Base-by-base conservation (phyloP, 2,888 invertebrate genomes). In the Zele albiditarsus region DNA sequence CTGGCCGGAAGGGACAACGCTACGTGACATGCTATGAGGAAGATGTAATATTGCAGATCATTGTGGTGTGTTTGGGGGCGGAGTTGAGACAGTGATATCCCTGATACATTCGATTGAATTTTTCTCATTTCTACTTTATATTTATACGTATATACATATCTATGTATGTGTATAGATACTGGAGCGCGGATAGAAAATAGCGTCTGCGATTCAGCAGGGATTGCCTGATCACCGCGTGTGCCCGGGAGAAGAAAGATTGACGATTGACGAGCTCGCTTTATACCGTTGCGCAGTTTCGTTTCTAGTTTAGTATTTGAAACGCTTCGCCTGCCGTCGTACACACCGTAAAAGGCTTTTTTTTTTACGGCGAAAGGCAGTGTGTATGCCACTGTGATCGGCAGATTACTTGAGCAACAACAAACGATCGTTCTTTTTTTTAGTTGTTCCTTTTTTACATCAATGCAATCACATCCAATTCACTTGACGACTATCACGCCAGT, bases 391-490 rank as follows among this genome's bases (percentile, higher is more conserved):
- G 49, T 42, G 42, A 66, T 46, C 46, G 66, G 20, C 46, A 38
- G 31, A 66, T 33, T 38, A 71, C 33, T 53, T 58, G 33, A 60
- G 57, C 16, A 60, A 70, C 27, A 33, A 70, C 53, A 57, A 71
- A 46, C 49, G 60, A n/a, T 70, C 58, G 5, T 53, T 27, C 71
- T 49, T 23, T 68, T 63, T 27, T 66, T 49, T 23, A 62, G 73
- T 68, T 63, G 8, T 20, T 27, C 42, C 58, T 57, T n/a, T 75
- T 33, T 69, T 53, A 49, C 20, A 63, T 81, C 78, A 68, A 79
- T 78, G 74, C 77, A 75, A 80, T 79, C 75, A 62, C 38, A 58
- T 60, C 69, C 73, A 49, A 75, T 62, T 38, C 73, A 62, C 65
- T n/a, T 58, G 53, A 67, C 53, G 57, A 33, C 67, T 46, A 69